Base-by-base conservation (phyloP, 1,140 invertebrate species). In the Micrasema longulum region DNA sequence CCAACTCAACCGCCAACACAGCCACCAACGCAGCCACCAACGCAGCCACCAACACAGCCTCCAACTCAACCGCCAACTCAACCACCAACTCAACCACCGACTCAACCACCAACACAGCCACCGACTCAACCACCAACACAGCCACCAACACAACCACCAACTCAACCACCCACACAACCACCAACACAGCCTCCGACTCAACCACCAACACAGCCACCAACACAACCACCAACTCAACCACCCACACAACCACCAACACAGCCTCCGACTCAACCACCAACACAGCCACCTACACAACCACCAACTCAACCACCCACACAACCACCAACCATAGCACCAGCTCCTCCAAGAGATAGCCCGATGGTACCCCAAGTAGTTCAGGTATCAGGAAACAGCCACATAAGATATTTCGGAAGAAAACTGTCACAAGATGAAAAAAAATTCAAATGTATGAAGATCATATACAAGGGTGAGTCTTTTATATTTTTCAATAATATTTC, bases 391-490 rank as follows among this genome's bases (percentile, higher is more conserved):
- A 4, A 12, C 14, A 10, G 22, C 18, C 2, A 38, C 20, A 11
- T n/a, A 36, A 60, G 55, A 38, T 60, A 38, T 41, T 60, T 36
- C 10, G 31, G 16, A 18, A 41, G 55, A 10, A 60, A 38, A 22
- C 55, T 60, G 11, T 1, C 31, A 5, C 55, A 60, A 41, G 12
- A 14, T 36, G 22, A 36, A 18, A 35, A 38, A 0, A 18, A 20
- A 6, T 41, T 12, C 57, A 11, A 35, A 6, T 62, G 57, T n/a
- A 41, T 62, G 18, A 62, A 62, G 38, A 9, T 41, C 38, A 36
- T 41, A 1, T 62, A 62, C 7, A 62, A 20, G 20, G 57, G 57
- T 62, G 43, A 6, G 3, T 47, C 12, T 16, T n/a, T n/a, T n/a
- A n/a, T n/a, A n/a, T n/a, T n/a, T n/a, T n/a, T n/a, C n/a, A n/a